A percentile compares a stretch with the other conserved stretches of the same genome.
Evolutionary conservation across 2,797 vertebrate genomes (phyloP).

Genomic region (Pantherophis alleghaniensis): DNA sequence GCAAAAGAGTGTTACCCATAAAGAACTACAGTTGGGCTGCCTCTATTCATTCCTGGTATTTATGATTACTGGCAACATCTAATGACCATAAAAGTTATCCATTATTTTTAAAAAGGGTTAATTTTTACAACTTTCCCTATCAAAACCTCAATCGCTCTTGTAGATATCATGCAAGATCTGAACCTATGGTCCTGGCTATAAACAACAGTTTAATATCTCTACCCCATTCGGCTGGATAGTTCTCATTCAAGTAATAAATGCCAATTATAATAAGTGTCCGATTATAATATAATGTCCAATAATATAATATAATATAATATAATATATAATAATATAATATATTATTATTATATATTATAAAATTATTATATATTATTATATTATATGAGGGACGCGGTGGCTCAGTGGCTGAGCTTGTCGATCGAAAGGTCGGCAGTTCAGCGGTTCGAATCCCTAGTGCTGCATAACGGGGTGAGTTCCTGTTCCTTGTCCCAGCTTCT

Average conservation of each 20-base stretch:
- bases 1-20: background rate
- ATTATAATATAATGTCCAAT: too few species aligned
- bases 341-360: too few species aligned
- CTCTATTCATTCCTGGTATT: background rate
- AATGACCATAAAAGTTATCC: background rate
- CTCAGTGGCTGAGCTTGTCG: too few species aligned
- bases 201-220: background rate
- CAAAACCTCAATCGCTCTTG: background rate
- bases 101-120: background rate
- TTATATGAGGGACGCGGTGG: too few species aligned
- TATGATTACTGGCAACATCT: constrained; percentile 4
- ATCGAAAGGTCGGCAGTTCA: too few species aligned
- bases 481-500: too few species aligned
- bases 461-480: too few species aligned
- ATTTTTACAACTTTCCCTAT: background rate
- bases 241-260: background rate
- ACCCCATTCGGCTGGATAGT: background rate
- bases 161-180: background rate
- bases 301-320: too few species aligned
- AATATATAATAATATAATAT: too few species aligned
- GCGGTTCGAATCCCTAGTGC: too few species aligned
- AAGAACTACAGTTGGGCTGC: constrained; percentile 9
- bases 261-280: background rate
- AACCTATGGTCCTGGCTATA: background rate
- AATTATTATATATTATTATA: too few species aligned